These are phyloP conservation scores for Diadophis punctatus DNA, from an alignment of 2,113 vertebrate genomes.

Conservation along the genomic window DNA sequence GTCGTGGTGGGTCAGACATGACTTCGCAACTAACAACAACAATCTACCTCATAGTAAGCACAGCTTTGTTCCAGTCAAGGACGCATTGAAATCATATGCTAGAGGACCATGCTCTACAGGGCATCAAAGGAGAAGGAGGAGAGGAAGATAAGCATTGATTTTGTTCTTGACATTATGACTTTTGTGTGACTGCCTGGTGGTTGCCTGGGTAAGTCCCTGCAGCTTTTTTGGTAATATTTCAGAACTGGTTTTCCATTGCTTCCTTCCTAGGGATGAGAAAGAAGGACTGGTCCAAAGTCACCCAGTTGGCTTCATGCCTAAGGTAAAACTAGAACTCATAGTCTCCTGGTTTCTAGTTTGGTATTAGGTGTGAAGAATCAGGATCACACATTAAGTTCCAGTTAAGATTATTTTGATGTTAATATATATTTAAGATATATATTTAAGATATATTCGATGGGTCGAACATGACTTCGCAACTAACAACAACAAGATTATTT, in stretches of 20 bases:
- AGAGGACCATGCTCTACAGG: background rate
- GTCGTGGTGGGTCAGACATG: too few relatives aligned
- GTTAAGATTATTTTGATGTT: too few relatives aligned
- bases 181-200: background rate
- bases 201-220: background rate
- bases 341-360: background rate
- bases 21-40: too few relatives aligned
- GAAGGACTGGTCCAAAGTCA: background rate
- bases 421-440: too few relatives aligned
- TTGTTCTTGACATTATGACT: background rate
- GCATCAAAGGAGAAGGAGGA: background rate
- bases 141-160: background rate
- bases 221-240: background rate
- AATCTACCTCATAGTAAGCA: background rate
- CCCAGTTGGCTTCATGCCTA: background rate
- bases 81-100: background rate
- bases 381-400: too few relatives aligned
- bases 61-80: background rate
- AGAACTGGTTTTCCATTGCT: background rate
- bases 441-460: too few relatives aligned
- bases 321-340: background rate
- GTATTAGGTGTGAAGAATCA: background rate
- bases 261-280: background rate
- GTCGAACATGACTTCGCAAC: too few relatives aligned
- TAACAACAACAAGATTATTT: too few relatives aligned